These are phyloP conservation scores for Zoroaster sp. DNA, from an alignment of 53 echinoderm and acorn worm genomes.

Conservation along the genomic window DNA sequence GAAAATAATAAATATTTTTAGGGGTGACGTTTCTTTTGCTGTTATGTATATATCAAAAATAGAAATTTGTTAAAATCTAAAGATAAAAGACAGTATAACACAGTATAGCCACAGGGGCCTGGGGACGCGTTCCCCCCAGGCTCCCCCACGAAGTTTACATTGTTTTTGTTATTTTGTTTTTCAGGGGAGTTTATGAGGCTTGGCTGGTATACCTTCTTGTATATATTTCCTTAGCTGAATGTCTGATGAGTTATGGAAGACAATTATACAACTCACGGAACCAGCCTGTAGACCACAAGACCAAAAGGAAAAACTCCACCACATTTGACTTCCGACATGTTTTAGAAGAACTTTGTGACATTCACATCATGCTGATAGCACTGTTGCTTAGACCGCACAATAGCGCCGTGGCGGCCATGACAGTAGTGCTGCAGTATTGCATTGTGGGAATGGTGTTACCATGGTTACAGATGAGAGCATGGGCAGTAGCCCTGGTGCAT, in stretches of 20 bases:
- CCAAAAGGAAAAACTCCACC: background rate
- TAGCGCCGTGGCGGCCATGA: conserved; percentile 78
- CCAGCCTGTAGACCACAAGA: background rate
- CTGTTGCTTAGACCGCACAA: conserved; percentile 92
- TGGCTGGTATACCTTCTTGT: conserved; percentile 75
- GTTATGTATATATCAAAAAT: too few relatives aligned
- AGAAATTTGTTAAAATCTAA: too few relatives aligned
- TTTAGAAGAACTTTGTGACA: conserved; percentile 58
- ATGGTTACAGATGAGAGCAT: conserved; percentile 78
- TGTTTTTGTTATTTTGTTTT: conserved; percentile 6
- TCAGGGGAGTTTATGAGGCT: conserved; percentile 86
- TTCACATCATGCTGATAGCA: conserved; percentile 62
- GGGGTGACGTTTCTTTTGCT: too few relatives aligned
- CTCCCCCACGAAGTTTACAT: too few relatives aligned
- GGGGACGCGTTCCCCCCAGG: too few relatives aligned
- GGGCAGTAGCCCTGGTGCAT: conserved; percentile 82
- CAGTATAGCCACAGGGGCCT: too few relatives aligned
- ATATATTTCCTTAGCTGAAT: conserved; percentile 21
- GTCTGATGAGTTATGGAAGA: background rate
- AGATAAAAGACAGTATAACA: too few relatives aligned
- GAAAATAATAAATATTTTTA: too few relatives aligned
- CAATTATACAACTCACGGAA: background rate
- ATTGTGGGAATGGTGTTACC: conserved; percentile 72
- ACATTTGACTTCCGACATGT: background rate
- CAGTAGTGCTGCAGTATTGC: conserved; percentile 74